phyloP scores from a whole-genome alignment of 2,888 invertebrate genomes.

The Drymonia ruficornis region DNA sequence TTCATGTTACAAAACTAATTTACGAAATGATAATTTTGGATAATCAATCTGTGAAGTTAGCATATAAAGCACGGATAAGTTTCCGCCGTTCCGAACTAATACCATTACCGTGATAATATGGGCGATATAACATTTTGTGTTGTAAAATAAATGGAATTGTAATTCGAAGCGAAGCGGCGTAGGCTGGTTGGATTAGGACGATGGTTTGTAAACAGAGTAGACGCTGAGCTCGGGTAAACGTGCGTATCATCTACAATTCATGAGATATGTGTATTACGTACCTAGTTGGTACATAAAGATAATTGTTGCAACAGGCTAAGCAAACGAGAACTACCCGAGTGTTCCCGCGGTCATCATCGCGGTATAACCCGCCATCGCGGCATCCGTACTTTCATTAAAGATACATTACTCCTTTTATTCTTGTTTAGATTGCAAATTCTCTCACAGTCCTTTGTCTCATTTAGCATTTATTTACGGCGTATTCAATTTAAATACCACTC shows the following conservation, averaged over 20 bases:
- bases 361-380: conserved; percentile 37
- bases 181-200: neutral
- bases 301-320: conserved; percentile 27
- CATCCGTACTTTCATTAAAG: conserved; percentile 69
- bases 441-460: conserved; percentile 80
- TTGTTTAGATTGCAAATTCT: conserved; percentile 76
- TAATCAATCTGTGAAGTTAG: conserved; percentile 13
- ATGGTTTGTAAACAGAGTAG: neutral
- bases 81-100: conserved; percentile 1
- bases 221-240: neutral
- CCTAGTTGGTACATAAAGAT: conserved; percentile 18
- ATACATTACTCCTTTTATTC: conserved; percentile 77
- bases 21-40: conserved; percentile 24
- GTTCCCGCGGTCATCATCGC: conserved; percentile 34
- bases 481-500: conserved; percentile 80
- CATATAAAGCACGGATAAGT: conserved; percentile 5
- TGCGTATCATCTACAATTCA: neutral
- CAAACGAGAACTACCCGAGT: conserved; percentile 25
- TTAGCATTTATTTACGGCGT: conserved; percentile 81
- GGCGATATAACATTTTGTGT: conserved; percentile 2
- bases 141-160: conserved; percentile 3
- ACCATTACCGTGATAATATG: neutral
- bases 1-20: conserved; percentile 23
- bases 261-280: neutral
- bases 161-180: neutral